Base-by-base conservation (phyloP, 2,113 vertebrate species). In the Nematolebias whitei region DNA sequence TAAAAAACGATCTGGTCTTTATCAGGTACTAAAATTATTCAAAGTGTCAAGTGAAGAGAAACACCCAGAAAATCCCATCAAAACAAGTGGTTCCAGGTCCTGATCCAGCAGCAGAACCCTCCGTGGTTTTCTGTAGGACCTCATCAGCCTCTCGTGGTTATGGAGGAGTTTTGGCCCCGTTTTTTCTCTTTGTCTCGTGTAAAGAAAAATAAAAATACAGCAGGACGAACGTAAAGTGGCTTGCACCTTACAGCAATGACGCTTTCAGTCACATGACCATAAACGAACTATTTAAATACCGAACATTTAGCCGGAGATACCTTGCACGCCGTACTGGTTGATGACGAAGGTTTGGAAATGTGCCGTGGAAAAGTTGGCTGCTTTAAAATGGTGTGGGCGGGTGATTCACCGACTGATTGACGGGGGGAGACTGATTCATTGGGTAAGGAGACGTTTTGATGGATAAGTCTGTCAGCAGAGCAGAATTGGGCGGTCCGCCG, bases 321-420 rank as follows among this genome's bases (percentile, higher is more conserved):
- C 52, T 78, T 35, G 20, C 55, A 59, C 19, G 23, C 32, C 3
- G 57, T 69, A 71, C 50, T 22, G 23, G 54, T 38, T 24, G 66
- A 68, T 78, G 85, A 82, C 54, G 61, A 19, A 20, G 60, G 45
- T 59, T 71, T 76, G 65, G 62, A 63, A 47, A 47, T 23, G 53
- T 72, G 57, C 57, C 40, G 58, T 15, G 26, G 54, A 79, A 64
- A 67, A 76, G 55, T 41, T 48, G 62, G 13, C 59, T 50, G 35
- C 58, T 79, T 69, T 63, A n/a, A 43, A 50, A 35, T 20, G 47
- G 55, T 49, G 85, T 85, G 2, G 74, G 83, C 22, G 83, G 85
- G 68, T 85, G 85, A 87, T 77, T 87, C 80, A 87, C 26, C 11
- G 48, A 38, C 32, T 45, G 79, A 83, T 57, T 78, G 85, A 82